Evolutionary conservation across 2,797 vertebrate species (phyloP), one percentile per base, ranked within the genome.

Genomic region (Rhyacichthys aspro): DNA sequence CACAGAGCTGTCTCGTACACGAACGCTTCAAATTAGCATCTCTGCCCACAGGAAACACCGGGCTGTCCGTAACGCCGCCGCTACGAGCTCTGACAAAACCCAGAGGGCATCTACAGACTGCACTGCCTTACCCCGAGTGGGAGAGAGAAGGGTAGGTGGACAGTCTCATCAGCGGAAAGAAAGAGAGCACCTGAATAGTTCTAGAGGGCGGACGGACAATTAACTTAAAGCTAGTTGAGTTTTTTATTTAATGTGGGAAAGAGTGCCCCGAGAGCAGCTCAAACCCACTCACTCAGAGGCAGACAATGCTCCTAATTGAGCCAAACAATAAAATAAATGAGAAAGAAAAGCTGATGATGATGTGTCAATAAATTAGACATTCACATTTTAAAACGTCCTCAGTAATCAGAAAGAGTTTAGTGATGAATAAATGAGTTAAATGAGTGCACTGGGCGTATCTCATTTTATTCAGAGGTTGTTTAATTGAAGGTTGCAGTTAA

Each of bases 11-110:
- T 86, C 83, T 86, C 73, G 81, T 78, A 74, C 67, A 80, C 79
- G 79, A 88, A 88, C 73, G 70, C 68, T 79, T 89, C 84, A 86
- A 84, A 88, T 88, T 84, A 87, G 77, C 83, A 85, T 87, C 79
- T 63, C 79, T 81, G 71, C 75, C 88, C 81, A 81, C 63, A 46
- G 79, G 87, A 79, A 83, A 87, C 64, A 70, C 67, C 79, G 69
- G 59, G 73, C 76, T 84, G 81, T 77, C 79, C 79, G 81, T 74
- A 81, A 75, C 49, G 56, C 83, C 74, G 83, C 71, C 81, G 79
- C 82, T 74, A 78, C 78, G 72, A 84, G 81, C 73, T 67, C 78
- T 81, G 84, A 84, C 79, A 82, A 85, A 87, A 69, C 82, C 82
- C 81, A 81, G 69, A 71, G 78, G 82, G 65, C 59, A 66, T 17